Percentiles rank a stretch among this genome's conserved stretches.
phyloP scores from a whole-genome alignment of 1,140 invertebrate genomes.

The Zeugodacus cucurbitae region DNA sequence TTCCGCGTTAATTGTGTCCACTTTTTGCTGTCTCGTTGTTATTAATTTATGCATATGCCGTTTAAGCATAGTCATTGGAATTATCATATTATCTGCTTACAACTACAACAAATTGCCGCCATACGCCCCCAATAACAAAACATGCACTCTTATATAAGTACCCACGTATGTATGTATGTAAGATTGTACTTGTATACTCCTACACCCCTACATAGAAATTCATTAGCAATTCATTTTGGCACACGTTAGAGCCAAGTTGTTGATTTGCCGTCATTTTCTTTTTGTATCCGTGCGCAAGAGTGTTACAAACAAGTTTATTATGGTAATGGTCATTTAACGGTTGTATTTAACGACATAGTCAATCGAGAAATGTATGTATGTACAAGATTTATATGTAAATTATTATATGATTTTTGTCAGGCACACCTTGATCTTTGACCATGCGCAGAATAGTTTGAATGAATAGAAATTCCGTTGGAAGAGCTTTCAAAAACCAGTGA shows the following conservation, averaged over 20 bases:
- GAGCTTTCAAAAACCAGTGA: too few relatives aligned
- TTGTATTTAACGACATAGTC: too few relatives aligned
- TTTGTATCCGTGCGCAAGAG: not conserved
- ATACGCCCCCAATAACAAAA: conserved; percentile 2
- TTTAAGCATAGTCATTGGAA: not conserved
- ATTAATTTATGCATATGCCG: not conserved
- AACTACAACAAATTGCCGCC: not conserved
- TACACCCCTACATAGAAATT: not conserved
- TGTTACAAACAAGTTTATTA: too few relatives aligned
- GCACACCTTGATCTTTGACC: too few relatives aligned
- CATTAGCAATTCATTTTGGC: not conserved
- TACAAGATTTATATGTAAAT: too few relatives aligned
- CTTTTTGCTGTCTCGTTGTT: not conserved
- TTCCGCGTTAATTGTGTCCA: not conserved
- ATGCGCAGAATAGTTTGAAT: too few relatives aligned
- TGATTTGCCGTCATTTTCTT: not conserved
- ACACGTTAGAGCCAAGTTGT: not conserved
- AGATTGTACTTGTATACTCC: not conserved
- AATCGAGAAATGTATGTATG: too few relatives aligned
- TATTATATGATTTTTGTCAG: too few relatives aligned
- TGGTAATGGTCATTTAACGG: too few relatives aligned
- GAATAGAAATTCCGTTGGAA: too few relatives aligned
- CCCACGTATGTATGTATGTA: not conserved
- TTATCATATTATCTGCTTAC: conserved; percentile 3
- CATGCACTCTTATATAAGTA: not conserved